A percentile compares a stretch with the other conserved stretches of the same genome.
phyloP scores from a whole-genome alignment of 2,113 vertebrate genomes.

The Anser brachyrhynchus region DNA sequence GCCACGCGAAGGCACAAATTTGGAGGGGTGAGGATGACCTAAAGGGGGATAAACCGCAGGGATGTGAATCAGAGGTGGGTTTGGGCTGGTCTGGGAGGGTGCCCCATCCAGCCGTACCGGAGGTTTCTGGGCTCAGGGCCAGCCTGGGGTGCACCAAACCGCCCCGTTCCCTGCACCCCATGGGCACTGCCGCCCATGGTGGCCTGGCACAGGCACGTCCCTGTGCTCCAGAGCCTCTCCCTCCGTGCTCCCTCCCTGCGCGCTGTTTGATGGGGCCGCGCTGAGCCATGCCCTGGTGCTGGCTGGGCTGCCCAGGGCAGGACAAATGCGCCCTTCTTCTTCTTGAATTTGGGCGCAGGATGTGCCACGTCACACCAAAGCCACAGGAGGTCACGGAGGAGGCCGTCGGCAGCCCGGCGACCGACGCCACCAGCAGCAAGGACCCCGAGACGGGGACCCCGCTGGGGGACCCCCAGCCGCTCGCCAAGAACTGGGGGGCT shows the following conservation, averaged over 20 bases:
- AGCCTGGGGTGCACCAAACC: not conserved
- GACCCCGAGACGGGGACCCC: not conserved
- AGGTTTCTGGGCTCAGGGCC: not conserved
- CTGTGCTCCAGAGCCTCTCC: too few species aligned
- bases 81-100: not conserved
- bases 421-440: not conserved
- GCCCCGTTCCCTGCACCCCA: too few species aligned
- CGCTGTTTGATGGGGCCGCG: too few species aligned
- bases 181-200: too few species aligned
- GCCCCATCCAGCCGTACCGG: too few species aligned
- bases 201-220: too few species aligned
- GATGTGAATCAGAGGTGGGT: not conserved
- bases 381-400: not conserved
- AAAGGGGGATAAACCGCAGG: not conserved
- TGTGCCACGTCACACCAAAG: not conserved
- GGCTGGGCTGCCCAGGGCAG: not conserved
- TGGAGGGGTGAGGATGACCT: not conserved
- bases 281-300: not conserved
- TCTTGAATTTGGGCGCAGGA: not conserved
- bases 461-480: not conserved
- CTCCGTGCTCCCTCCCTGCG: too few species aligned
- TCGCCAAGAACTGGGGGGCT: not conserved
- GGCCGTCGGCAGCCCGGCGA: not conserved
- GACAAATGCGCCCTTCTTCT: not conserved
- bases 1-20: not conserved